Conservation (phyloP, 2,888 invertebrate species). For the Julus scanicus region DNA sequence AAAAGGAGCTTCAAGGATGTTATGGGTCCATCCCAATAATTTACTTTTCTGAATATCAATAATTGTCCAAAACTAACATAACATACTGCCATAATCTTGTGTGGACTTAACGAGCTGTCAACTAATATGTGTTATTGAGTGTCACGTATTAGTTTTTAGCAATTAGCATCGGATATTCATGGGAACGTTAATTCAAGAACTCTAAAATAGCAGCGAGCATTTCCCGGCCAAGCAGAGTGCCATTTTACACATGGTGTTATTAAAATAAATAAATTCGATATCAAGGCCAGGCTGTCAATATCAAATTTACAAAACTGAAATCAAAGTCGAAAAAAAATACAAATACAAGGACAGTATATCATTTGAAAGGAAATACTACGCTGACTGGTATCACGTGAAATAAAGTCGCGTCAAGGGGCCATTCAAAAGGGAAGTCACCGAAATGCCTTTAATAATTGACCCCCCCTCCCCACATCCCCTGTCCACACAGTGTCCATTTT, state of each 20-base stretch:
- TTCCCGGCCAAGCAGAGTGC: neutral
- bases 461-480: no score
- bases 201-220: neutral
- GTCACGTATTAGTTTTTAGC: neutral
- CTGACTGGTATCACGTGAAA: no score
- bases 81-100: neutral
- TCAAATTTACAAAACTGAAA: neutral
- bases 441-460: no score
- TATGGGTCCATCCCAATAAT: no score
- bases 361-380: no score
- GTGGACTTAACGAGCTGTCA: neutral
- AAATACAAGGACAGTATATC: neutral
- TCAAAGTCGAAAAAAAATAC: neutral
- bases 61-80: neutral
- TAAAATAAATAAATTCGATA: neutral
- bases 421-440: no score
- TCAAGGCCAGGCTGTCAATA: neutral
- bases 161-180: slow-evolving; percentile 8
- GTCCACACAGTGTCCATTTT: no score
- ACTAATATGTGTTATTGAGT: neutral
- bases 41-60: neutral
- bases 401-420: no score
- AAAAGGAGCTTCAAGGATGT: neutral
- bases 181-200: no score
- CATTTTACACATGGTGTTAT: neutral